phyloP scores from a whole-genome alignment of 2,113 vertebrate species.

The Hypanus sabinus region DNA sequence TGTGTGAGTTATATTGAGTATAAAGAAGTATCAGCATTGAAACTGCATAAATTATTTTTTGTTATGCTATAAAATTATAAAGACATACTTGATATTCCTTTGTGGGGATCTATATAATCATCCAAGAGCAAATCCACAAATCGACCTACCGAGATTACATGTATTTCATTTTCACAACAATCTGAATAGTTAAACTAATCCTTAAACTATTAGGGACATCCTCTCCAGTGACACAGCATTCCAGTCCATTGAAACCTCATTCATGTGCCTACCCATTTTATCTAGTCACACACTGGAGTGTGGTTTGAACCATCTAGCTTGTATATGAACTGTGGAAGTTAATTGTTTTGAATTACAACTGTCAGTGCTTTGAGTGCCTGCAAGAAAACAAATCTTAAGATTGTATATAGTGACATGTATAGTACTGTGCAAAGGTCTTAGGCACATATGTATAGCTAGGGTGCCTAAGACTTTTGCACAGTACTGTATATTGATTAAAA shows the following conservation, averaged over 20 bases:
- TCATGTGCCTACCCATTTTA: not conserved
- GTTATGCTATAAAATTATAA: not conserved
- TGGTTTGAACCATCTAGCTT: not conserved
- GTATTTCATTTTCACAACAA: not conserved
- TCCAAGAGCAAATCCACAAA: not conserved
- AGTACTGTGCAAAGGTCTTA: too few species aligned
- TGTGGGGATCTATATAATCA: not conserved
- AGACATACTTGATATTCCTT: not conserved
- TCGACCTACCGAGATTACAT: not conserved
- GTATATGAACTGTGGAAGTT: not conserved
- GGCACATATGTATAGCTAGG: too few species aligned
- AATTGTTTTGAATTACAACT: not conserved
- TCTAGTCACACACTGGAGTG: not conserved
- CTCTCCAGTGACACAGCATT: not conserved
- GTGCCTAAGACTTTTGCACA: too few species aligned
- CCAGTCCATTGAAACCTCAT: too few species aligned
- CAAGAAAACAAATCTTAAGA: too few species aligned
- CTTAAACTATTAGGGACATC: not conserved
- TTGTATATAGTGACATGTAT: too few species aligned
- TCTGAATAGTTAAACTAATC: not conserved
- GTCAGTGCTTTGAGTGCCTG: not conserved
- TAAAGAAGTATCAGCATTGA: not conserved
- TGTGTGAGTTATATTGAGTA: not conserved
- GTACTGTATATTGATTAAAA: too few species aligned
- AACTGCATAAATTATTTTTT: not conserved